phyloP scores from a whole-genome alignment of 2,888 invertebrate genomes.

The Xanthia togata region DNA sequence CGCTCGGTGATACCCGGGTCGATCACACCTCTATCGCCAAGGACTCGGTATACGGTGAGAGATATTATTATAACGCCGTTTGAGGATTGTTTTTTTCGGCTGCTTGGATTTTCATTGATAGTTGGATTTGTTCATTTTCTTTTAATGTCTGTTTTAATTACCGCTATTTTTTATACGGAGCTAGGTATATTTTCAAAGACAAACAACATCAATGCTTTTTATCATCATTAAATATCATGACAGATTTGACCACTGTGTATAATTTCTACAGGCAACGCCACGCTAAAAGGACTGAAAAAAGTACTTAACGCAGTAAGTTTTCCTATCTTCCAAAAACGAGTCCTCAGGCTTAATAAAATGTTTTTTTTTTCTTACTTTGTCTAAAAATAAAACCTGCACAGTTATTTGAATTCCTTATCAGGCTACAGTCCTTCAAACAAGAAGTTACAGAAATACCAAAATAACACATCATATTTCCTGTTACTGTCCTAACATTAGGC shows the following conservation, averaged over 20 bases:
- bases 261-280: neutral
- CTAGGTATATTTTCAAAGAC: neutral
- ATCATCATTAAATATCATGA: no score
- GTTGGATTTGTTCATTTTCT: neutral
- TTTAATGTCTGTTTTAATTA: neutral
- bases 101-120: conserved; percentile 11
- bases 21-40: conserved; percentile 73
- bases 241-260: no score
- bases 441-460: neutral
- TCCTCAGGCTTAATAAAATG: neutral
- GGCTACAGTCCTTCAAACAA: no score
- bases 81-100: conserved; percentile 36
- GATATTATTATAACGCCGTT: conserved; percentile 53
- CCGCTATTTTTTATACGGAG: neutral
- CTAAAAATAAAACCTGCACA: neutral
- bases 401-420: no score
- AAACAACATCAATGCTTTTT: neutral
- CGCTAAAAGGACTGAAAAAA: neutral
- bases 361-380: no score
- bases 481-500: conserved; percentile 39
- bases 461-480: neutral
- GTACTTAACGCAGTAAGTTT: neutral
- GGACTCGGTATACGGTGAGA: conserved; percentile 58
- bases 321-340: neutral
- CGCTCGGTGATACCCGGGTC: conserved; percentile 77